Conservation (phyloP, 2,113 vertebrate species). For the Dicerorhinus sumatrensis region DNA sequence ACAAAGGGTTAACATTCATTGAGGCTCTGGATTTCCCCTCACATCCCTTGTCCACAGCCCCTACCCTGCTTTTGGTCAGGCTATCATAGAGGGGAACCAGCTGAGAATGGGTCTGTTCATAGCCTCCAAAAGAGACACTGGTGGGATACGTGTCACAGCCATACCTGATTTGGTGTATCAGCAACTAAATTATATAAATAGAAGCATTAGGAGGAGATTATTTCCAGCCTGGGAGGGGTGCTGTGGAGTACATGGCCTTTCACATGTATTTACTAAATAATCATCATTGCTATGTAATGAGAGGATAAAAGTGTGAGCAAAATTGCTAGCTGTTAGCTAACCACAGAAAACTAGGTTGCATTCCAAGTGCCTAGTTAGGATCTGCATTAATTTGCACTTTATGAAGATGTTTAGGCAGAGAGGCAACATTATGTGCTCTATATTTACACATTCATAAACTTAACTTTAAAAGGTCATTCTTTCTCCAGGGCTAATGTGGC, state of each 20-base stretch:
- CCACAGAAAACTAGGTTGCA: conserved; percentile 65
- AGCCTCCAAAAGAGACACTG: not conserved
- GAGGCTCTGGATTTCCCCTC: not conserved
- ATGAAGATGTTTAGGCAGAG: conserved; percentile 67
- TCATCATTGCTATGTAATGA: conserved; percentile 63
- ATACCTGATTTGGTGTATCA: conserved; percentile 41
- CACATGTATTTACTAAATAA: conserved; percentile 66
- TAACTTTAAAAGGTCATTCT: conserved; percentile 44
- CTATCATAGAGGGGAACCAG: not conserved
- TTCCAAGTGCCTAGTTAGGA: conserved; percentile 65
- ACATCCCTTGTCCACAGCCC: not conserved
- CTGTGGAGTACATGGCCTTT: conserved; percentile 47
- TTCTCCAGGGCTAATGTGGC: not conserved
- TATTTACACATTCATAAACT: conserved; percentile 17
- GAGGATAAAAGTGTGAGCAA: conserved; percentile 62
- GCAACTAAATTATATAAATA: conserved; percentile 59
- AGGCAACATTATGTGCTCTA: not conserved
- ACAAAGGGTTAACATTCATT: conserved; percentile 6
- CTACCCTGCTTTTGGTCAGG: conserved; percentile 22
- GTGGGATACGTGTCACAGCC: conserved; percentile 15
- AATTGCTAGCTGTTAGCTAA: conserved; percentile 74
- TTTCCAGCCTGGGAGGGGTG: conserved; percentile 25
- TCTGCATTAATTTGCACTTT: conserved; percentile 56
- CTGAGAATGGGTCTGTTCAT: not conserved
- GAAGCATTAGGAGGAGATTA: not conserved